Evolutionary conservation across 2,797 vertebrate genomes (phyloP).

Genomic region (Cossypha heuglini): DNA sequence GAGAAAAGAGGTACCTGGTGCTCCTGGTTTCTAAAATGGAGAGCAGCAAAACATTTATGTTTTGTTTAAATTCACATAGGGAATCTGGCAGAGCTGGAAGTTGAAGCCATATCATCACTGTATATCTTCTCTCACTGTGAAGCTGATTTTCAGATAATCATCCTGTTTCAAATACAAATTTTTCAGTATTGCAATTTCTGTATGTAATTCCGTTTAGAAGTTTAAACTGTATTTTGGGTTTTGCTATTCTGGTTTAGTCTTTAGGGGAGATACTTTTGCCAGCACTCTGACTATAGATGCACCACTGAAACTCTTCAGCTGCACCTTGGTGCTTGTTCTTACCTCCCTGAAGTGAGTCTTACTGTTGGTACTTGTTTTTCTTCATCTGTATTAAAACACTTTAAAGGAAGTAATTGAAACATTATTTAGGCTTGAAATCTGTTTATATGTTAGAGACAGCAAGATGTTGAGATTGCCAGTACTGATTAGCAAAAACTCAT

Average conservation of each 20-base stretch:
- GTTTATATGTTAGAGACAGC: background rate
- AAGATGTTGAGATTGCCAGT: background rate
- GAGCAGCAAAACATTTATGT: background rate
- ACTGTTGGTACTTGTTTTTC: background rate
- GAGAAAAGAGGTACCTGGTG: background rate
- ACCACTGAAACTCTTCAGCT: background rate
- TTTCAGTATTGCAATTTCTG: background rate
- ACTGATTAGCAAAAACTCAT: background rate
- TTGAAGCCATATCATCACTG: background rate
- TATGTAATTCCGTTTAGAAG: background rate
- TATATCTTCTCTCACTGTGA: background rate
- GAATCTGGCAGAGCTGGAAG: background rate
- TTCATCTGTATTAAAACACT: background rate
- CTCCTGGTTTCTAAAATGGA: background rate
- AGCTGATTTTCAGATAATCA: background rate
- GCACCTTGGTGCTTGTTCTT: background rate
- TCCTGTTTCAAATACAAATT: background rate
- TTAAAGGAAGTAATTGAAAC: background rate
- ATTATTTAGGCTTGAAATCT: background rate
- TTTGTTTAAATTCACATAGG: background rate
- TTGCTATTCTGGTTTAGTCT: background rate
- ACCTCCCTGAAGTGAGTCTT: background rate
- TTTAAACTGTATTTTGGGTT: background rate
- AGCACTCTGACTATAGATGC: background rate
- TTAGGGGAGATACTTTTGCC: background rate